Conservation (phyloP, 2,797 vertebrate genomes). For the Oryzias dopingdopingensis region DNA sequence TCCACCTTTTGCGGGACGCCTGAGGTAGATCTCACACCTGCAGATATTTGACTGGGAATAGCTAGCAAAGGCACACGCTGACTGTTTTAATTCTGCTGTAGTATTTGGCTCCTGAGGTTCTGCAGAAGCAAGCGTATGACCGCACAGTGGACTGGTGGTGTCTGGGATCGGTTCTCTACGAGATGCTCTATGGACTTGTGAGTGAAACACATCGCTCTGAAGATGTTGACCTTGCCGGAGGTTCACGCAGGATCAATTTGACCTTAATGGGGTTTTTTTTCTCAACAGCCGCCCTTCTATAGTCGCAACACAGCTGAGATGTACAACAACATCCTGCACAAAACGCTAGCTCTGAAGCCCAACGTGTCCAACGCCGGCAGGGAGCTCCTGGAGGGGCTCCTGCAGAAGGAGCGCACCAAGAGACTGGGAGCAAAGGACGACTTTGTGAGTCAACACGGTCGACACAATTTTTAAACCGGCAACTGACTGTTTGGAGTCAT, state of each 20-base stretch:
- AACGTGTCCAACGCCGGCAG: constrained; percentile 80
- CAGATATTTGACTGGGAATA: no score
- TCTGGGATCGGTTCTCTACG: constrained; percentile 81
- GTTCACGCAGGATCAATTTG: background rate
- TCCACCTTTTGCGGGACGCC: constrained; percentile 97
- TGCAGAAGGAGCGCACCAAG: constrained; percentile 80
- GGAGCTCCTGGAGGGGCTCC: constrained; percentile 78
- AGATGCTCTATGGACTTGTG: constrained; percentile 84
- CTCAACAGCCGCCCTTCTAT: constrained; percentile 79
- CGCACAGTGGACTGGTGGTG: constrained; percentile 85
- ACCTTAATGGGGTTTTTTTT: background rate
- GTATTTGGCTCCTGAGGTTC: constrained; percentile 83
- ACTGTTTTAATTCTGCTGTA: constrained; percentile 29
- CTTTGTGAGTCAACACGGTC: constrained; percentile 69
- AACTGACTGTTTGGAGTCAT: no score
- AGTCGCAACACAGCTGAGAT: constrained; percentile 83
- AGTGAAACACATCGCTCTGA: constrained; percentile 29
- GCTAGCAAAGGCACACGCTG: background rate
- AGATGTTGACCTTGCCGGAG: background rate
- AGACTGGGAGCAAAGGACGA: constrained; percentile 77
- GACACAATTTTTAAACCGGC: background rate
- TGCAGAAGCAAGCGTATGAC: constrained; percentile 83
- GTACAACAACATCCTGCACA: constrained; percentile 84
- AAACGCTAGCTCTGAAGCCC: constrained; percentile 77
- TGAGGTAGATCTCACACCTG: constrained; percentile 77